These are phyloP conservation scores for Orthosia gothica DNA, from an alignment of 2,888 invertebrate species.

Conservation along the genomic window DNA sequence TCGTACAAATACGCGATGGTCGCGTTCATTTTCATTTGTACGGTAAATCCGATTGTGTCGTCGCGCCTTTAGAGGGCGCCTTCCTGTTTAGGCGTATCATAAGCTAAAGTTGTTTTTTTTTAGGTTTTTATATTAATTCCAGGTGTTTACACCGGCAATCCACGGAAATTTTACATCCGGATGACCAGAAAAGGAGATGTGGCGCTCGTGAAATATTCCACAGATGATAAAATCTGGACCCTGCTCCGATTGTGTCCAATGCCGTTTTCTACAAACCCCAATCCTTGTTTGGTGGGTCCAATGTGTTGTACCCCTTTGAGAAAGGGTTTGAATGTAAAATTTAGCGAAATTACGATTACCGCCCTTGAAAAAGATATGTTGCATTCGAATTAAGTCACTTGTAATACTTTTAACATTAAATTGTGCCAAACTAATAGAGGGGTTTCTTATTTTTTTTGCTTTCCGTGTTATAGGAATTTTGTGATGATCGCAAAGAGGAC, in stretches of 20 bases:
- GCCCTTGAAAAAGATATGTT: slow-evolving; percentile 79
- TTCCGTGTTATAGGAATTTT: too few species aligned
- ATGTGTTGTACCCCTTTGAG: slow-evolving; percentile 83
- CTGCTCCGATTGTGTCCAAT: slow-evolving; percentile 80
- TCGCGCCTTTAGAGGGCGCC: too few species aligned
- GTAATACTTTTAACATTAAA: not conserved
- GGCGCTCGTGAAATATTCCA: slow-evolving; percentile 83
- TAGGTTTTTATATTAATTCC: slow-evolving; percentile 36
- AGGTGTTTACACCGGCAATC: slow-evolving; percentile 82
- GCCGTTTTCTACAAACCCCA: slow-evolving; percentile 60
- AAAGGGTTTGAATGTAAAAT: slow-evolving; percentile 77
- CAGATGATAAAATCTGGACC: slow-evolving; percentile 77
- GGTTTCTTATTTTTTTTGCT: too few species aligned
- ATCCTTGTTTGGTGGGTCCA: slow-evolving; percentile 77
- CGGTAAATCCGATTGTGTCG: too few species aligned
- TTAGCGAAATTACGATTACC: slow-evolving; percentile 74
- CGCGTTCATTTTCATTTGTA: too few species aligned
- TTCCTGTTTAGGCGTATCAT: too few species aligned
- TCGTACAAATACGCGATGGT: too few species aligned
- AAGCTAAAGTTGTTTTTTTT: too few species aligned
- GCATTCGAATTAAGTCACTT: slow-evolving; percentile 76
- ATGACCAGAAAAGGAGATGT: slow-evolving; percentile 76
- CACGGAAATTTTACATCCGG: slow-evolving; percentile 83
- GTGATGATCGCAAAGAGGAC: too few species aligned
- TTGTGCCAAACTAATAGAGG: not conserved